These are phyloP conservation scores for Onychostoma macrolepis DNA, from an alignment of 2,113 vertebrate species.

Conservation along the genomic window DNA sequence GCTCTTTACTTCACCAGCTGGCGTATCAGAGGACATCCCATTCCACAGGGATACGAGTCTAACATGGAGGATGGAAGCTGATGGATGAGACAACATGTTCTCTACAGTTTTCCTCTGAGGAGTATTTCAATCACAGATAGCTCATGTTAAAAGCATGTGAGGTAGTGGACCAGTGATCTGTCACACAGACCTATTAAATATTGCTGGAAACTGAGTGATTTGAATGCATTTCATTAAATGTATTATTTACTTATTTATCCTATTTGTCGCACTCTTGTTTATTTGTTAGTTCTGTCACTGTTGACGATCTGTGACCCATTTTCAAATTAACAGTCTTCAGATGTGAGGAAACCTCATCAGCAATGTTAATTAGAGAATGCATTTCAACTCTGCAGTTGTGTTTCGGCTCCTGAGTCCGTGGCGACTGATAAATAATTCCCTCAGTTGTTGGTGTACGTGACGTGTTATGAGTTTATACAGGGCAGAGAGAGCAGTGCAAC, in stretches of 20 bases:
- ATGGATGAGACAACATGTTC: conserved; percentile 28
- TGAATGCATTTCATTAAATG: conserved; percentile 33
- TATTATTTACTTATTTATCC: conserved; percentile 50
- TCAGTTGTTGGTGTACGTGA: conserved; percentile 37
- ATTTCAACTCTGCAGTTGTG: conserved; percentile 42
- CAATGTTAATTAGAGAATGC: conserved; percentile 54
- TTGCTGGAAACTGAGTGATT: background rate
- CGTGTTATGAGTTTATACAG: conserved; percentile 22
- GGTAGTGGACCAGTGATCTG: background rate
- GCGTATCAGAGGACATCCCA: conserved; percentile 11
- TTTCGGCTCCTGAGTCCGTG: conserved; percentile 36
- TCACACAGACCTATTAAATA: background rate
- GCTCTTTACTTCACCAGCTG: conserved; percentile 26
- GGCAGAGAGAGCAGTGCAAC: conserved; percentile 14
- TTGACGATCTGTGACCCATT: conserved; percentile 56
- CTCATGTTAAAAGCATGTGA: conserved; percentile 20
- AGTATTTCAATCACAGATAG: conserved; percentile 3
- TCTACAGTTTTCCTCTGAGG: conserved; percentile 12
- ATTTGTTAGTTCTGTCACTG: conserved; percentile 56
- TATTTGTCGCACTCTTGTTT: conserved; percentile 49
- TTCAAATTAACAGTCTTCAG: conserved; percentile 55
- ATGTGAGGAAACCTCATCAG: conserved; percentile 54
- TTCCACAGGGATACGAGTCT: conserved; percentile 21
- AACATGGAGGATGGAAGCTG: conserved; percentile 19
- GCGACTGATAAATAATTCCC: conserved; percentile 51